Percentiles rank a stretch among this genome's conserved stretches.
Evolutionary conservation across 2,113 vertebrate genomes (phyloP).

Genomic region (Entomyzon cyanotis): DNA sequence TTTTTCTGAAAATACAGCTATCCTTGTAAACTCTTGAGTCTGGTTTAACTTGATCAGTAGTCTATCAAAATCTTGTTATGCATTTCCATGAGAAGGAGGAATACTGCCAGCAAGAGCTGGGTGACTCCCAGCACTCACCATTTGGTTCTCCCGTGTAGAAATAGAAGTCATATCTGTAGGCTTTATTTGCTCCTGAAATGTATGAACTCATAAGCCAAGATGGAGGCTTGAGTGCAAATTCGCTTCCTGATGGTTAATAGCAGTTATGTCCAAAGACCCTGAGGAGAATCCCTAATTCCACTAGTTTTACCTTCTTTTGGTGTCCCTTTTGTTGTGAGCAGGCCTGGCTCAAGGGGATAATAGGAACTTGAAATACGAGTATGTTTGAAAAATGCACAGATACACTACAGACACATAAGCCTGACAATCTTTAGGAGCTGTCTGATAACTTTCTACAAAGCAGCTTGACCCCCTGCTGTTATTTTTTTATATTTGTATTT

Average conservation of each 20-base stretch:
- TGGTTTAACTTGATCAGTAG: neutral
- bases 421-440: constrained; percentile 19
- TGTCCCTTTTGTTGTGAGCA: neutral
- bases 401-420: neutral
- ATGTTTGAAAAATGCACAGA: neutral
- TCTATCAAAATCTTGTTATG: neutral
- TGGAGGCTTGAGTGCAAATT: neutral
- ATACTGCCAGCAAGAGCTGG: neutral
- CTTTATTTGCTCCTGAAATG: neutral
- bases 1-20: neutral
- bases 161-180: neutral
- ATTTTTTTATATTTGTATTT: constrained; percentile 42
- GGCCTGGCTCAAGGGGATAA: neutral
- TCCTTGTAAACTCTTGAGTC: neutral
- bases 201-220: neutral
- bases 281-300: neutral
- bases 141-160: neutral
- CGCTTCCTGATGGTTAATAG: neutral
- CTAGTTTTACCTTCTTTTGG: neutral
- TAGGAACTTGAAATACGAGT: neutral
- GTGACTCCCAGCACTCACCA: neutral
- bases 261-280: neutral
- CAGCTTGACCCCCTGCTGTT: constrained; percentile 17
- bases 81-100: neutral
- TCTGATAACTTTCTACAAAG: constrained; percentile 40